Base-by-base conservation (phyloP, 2,797 vertebrate species). In the Acanthopagrus latus region DNA sequence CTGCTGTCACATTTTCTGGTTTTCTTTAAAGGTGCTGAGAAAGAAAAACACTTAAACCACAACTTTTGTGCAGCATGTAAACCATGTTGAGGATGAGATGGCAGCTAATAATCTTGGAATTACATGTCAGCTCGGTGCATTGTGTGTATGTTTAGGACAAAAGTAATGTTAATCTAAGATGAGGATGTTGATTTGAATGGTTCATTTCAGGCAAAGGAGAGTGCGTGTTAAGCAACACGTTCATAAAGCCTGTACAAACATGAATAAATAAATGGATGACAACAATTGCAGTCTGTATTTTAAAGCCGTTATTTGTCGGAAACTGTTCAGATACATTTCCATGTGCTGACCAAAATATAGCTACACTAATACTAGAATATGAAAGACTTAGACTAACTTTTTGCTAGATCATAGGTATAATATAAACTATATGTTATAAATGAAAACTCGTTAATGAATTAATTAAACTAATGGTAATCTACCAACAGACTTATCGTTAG, bases 1-100 rank as follows among this genome's bases (percentile, higher is more conserved):
- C 66, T 81, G 69, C 84, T 80, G 78, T 74, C 73, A 62, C 63
- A 29, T 75, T 83, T 48, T 62, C 59, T 64, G 20, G 68, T 52
- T 75, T 81, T 50, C 57, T 74, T 64, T 51, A 29, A 64, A 67
- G 47, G 59, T 79, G 76, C 65, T 23, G 62, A 65, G 71, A 46
- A 69, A 70, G 67, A 84, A 84, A 85, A 88, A 87, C 60, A 65
- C 18, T 62, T 46, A 50, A 76, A 86, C 33, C 63, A 44, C 78
- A 76, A 44, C 47, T 56, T 72, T 46, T 82, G 60, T 68, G 23
- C 38, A 12, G 25, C 14, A 44, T 25, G 5, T n/a, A 57, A 43
- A 69, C 56, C 4, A 9, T 33, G 68, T 27, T 58, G 25, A 23
- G 20, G 41, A 33, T 18, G n/a, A 64, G 17, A 33, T 52, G 33